These are phyloP conservation scores for Lipotes vexillifer DNA, from an alignment of 2,113 vertebrate species.

Conservation along the genomic window DNA sequence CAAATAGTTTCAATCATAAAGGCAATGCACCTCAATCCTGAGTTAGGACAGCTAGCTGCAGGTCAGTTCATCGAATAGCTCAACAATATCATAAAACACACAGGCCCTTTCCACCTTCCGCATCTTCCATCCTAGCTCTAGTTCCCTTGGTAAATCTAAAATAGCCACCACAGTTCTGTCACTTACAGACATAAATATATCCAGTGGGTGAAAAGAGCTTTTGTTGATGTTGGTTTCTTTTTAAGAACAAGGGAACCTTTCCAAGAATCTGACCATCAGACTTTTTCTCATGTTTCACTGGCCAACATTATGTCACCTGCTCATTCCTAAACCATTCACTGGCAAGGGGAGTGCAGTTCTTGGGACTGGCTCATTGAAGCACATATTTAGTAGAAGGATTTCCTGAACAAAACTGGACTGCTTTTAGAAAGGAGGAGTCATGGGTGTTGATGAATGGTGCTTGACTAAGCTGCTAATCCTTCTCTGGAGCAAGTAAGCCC, in stretches of 20 bases:
- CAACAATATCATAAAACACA: background rate
- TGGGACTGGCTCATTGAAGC: background rate
- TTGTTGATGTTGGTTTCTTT: conserved; percentile 9
- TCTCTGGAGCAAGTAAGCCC: background rate
- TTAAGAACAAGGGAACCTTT: conserved; percentile 9
- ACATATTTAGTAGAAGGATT: background rate
- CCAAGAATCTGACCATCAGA: background rate
- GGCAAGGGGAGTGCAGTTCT: background rate
- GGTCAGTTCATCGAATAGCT: background rate
- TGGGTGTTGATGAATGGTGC: background rate
- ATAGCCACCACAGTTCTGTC: background rate
- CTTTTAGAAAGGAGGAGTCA: background rate
- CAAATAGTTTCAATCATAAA: background rate
- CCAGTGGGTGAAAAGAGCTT: background rate
- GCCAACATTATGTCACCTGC: background rate
- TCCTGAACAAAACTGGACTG: background rate
- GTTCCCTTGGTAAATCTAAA: background rate
- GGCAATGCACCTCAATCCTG: background rate
- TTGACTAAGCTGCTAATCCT: background rate
- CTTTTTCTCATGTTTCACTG: background rate
- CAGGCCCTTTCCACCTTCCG: background rate
- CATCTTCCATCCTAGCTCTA: background rate
- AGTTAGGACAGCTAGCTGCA: background rate
- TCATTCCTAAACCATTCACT: conserved; percentile 8
- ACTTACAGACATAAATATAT: background rate